These are phyloP conservation scores for Eumerus sabulonum DNA, from an alignment of 2,888 invertebrate genomes.

Conservation along the genomic window DNA sequence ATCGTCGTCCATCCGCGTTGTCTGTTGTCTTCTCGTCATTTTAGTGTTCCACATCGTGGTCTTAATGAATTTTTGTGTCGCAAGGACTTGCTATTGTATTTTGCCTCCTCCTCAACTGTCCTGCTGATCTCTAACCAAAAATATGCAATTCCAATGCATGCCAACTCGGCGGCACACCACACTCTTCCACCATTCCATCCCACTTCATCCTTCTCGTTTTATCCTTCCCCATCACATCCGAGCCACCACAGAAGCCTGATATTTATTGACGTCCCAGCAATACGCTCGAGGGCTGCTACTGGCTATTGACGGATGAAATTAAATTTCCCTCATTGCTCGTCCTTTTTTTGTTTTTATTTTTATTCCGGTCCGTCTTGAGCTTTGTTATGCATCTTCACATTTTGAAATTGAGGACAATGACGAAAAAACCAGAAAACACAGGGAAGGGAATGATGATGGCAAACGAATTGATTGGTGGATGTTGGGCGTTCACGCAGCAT, in stretches of 20 bases:
- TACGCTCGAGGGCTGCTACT: conserved; percentile 62
- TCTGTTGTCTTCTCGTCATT: too few species aligned
- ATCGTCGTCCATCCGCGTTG: conserved; percentile 42
- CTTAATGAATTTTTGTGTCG: conserved; percentile 67
- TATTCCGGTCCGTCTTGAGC: conserved; percentile 12
- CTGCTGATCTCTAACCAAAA: conserved; percentile 21
- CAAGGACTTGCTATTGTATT: conserved; percentile 57
- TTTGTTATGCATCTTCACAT: conserved; percentile 52
- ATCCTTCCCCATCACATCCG: too few species aligned
- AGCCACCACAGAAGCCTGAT: conserved; percentile 27
- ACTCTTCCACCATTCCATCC: too few species aligned
- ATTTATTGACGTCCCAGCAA: conserved; percentile 64
- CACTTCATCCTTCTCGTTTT: too few species aligned
- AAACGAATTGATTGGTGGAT: conserved; percentile 43
- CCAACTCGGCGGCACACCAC: conserved; percentile 1
- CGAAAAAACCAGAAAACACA: too few species aligned
- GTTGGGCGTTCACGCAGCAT: conserved; percentile 65
- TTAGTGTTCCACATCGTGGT: too few species aligned
- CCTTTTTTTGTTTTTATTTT: conserved; percentile 13
- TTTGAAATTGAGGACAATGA: conserved; percentile 29
- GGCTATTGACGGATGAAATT: conserved; percentile 69
- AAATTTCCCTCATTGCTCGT: conserved; percentile 59
- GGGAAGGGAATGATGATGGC: too few species aligned
- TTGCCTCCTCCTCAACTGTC: background rate
- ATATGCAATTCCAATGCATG: conserved; percentile 55